Percentiles rank a stretch among this genome's conserved stretches.
Evolutionary conservation across 2,113 vertebrate species (phyloP).

Genomic region (Rattus norvegicus): DNA sequence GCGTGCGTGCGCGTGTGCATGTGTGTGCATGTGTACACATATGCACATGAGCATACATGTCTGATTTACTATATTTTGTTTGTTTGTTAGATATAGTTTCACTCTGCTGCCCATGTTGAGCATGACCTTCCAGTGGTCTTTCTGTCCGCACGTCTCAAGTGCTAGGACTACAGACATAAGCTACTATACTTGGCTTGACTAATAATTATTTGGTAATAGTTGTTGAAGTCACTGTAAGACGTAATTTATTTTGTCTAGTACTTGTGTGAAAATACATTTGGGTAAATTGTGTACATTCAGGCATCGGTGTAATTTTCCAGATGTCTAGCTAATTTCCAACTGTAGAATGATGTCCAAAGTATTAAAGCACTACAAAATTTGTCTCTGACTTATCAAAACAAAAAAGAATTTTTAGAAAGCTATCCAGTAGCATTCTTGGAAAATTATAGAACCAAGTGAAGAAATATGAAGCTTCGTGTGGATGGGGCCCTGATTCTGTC

Average conservation of each 20-base stretch:
- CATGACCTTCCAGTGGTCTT: background rate
- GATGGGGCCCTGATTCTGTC: background rate
- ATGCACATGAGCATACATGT: too few species aligned
- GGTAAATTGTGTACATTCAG: background rate
- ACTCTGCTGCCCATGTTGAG: background rate
- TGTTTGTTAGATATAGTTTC: background rate
- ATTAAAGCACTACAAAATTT: background rate
- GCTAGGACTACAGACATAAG: background rate
- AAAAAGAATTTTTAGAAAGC: background rate
- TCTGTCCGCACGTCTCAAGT: background rate
- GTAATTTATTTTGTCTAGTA: background rate
- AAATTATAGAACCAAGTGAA: background rate
- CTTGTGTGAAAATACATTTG: background rate
- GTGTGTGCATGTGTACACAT: too few species aligned
- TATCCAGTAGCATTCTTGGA: background rate
- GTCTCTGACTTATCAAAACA: background rate
- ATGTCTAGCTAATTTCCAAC: background rate
- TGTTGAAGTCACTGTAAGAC: background rate
- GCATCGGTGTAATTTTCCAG: background rate
- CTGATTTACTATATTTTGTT: too few species aligned
- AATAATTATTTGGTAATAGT: background rate
- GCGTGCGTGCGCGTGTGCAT: too few species aligned
- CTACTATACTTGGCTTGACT: background rate
- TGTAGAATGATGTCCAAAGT: background rate
- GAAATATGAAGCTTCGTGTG: conserved; percentile 5